phyloP scores from a whole-genome alignment of 2,113 vertebrate species.

The Ciconia maguari region DNA sequence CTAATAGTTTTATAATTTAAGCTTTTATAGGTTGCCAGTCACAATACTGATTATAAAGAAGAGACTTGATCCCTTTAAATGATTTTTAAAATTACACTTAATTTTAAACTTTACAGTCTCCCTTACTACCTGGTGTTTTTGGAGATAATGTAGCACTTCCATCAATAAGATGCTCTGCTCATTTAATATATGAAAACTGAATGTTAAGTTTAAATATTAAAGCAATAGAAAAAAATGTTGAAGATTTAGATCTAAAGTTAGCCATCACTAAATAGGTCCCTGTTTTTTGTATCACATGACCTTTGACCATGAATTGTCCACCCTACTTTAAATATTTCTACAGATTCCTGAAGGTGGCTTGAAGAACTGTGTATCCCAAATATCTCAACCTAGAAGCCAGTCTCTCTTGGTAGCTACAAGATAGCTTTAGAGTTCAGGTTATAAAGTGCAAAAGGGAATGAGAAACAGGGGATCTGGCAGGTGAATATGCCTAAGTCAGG shows the following conservation, averaged over 20 bases:
- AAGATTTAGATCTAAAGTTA: conserved; percentile 19
- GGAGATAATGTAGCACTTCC: conserved; percentile 25
- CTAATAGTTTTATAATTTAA: conserved; percentile 61
- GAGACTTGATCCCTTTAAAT: conserved; percentile 12
- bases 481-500: conserved; percentile 32
- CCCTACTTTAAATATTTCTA: conserved; percentile 48
- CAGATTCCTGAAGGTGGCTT: conserved; percentile 57
- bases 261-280: not conserved
- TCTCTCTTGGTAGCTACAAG: conserved; percentile 45
- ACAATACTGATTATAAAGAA: not conserved
- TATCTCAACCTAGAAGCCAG: conserved; percentile 45
- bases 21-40: conserved; percentile 40
- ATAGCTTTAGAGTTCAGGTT: conserved; percentile 58
- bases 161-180: conserved; percentile 15
- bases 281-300: conserved; percentile 16
- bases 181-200: conserved; percentile 31
- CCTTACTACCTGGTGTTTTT: not conserved
- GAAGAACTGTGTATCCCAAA: conserved; percentile 47
- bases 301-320: conserved; percentile 12
- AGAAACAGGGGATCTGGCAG: conserved; percentile 54
- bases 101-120: conserved; percentile 24
- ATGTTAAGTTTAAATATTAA: conserved; percentile 46
- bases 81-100: not conserved
- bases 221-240: conserved; percentile 26
- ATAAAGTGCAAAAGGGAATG: conserved; percentile 55